Evolutionary conservation across 2,113 vertebrate genomes (phyloP).

Genomic region (Mugil cephalus): DNA sequence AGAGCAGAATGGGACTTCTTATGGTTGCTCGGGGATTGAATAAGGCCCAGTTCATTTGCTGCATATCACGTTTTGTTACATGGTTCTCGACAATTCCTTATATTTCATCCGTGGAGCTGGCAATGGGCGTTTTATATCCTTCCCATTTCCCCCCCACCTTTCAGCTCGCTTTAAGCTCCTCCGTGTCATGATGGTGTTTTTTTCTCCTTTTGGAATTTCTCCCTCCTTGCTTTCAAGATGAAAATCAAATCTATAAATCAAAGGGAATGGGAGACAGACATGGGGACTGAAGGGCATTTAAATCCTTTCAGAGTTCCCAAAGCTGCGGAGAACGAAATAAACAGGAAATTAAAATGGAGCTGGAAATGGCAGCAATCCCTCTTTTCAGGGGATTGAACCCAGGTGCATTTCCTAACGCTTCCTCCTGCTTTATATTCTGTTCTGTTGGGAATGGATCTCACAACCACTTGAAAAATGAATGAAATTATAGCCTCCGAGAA

Average conservation of each 20-base stretch:
- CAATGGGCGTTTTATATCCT: conserved; percentile 73
- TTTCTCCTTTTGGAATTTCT: conserved; percentile 66
- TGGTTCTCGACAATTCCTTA: conserved; percentile 72
- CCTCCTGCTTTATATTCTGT: conserved; percentile 61
- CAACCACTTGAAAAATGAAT: conserved; percentile 31
- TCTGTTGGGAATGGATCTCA: conserved; percentile 48
- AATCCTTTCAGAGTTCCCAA: conserved; percentile 74
- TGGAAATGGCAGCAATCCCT: conserved; percentile 71
- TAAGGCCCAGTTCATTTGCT: conserved; percentile 79
- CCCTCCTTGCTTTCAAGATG: conserved; percentile 70
- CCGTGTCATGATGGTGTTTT: conserved; percentile 63
- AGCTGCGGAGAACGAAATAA: conserved; percentile 75
- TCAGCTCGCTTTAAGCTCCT: conserved; percentile 76
- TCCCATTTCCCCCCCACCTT: conserved; percentile 73
- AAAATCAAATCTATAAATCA: conserved; percentile 82
- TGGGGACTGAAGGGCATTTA: conserved; percentile 73
- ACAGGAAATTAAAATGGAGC: conserved; percentile 80
- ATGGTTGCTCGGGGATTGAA: conserved; percentile 76
- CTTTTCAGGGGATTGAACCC: conserved; percentile 61
- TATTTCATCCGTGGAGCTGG: conserved; percentile 71
- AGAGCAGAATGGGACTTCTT: conserved; percentile 62
- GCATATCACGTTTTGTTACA: conserved; percentile 78
- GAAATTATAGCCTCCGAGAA: conserved; percentile 27
- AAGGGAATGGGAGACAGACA: conserved; percentile 75
- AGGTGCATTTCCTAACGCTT: conserved; percentile 60